Evolutionary conservation across 2,797 vertebrate genomes (phyloP).

Genomic region (Cryptoblepharus egeriae): DNA sequence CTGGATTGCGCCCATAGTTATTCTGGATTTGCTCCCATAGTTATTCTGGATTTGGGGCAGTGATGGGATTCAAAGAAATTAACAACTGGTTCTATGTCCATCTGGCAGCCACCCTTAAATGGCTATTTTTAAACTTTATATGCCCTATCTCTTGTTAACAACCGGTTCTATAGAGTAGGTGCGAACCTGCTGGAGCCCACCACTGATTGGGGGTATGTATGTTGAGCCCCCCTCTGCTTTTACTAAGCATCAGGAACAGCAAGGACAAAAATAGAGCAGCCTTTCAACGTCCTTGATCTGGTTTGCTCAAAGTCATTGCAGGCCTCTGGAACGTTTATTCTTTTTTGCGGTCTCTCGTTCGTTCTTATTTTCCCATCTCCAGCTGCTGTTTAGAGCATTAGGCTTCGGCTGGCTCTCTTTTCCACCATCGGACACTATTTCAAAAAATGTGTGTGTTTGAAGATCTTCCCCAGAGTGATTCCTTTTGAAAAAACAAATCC

Average conservation of each 20-base stretch:
- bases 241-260: conserved; percentile 62
- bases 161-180: no score
- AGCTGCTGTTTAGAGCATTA: conserved; percentile 66
- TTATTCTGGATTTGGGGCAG: no score
- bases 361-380: conserved; percentile 61
- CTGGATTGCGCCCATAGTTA: no score
- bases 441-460: conserved; percentile 71
- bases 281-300: conserved; percentile 63
- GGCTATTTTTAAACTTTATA: no score
- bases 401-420: conserved; percentile 60
- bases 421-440: conserved; percentile 41
- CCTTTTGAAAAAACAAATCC: conserved; percentile 71
- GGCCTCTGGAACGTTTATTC: conserved; percentile 56
- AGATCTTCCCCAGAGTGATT: conserved; percentile 75
- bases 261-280: conserved; percentile 63
- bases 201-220: no score
- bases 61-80: no score
- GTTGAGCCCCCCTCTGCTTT: conserved; percentile 30
- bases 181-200: no score
- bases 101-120: no score
- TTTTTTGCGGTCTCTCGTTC: conserved; percentile 25
- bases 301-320: conserved; percentile 62
- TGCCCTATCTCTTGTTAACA: no score
- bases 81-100: no score
- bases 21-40: no score